Conservation (phyloP, 2,888 invertebrate genomes). For the Rhagonycha lutea region DNA sequence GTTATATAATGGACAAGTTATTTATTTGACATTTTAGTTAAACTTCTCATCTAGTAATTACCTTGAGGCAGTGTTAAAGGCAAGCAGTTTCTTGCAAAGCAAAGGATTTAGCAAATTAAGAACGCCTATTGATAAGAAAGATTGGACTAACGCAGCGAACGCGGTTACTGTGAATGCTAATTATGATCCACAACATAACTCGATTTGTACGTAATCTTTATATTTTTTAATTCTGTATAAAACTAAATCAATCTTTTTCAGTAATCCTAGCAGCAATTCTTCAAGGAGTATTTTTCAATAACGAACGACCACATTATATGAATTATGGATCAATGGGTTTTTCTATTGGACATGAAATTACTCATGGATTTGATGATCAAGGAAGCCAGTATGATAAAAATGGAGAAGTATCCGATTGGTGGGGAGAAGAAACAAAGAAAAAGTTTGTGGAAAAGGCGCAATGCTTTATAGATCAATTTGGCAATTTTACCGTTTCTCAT, state of each 20-base stretch:
- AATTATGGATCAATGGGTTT: constrained; percentile 85
- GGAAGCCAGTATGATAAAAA: constrained; percentile 13
- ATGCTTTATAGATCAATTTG: background rate
- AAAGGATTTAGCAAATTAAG: constrained; percentile 66
- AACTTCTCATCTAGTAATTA: constrained; percentile 72
- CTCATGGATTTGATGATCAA: constrained; percentile 74
- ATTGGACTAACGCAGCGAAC: constrained; percentile 58
- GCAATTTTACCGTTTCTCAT: background rate
- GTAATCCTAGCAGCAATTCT: constrained; percentile 89
- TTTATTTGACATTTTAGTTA: constrained; percentile 55
- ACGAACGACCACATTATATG: constrained; percentile 81
- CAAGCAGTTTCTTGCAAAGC: constrained; percentile 53
- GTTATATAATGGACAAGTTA: no score
- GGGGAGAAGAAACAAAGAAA: constrained; percentile 61
- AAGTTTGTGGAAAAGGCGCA: background rate
- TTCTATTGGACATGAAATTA: constrained; percentile 85
- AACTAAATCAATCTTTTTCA: no score
- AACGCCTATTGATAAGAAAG: constrained; percentile 62
- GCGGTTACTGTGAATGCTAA: constrained; percentile 61
- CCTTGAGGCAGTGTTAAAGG: constrained; percentile 61
- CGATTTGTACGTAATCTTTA: constrained; percentile 57
- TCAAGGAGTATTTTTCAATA: constrained; percentile 84
- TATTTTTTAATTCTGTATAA: no score
- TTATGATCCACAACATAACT: constrained; percentile 59
- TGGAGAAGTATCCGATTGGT: constrained; percentile 16